Conservation (phyloP, 1,140 invertebrate genomes). For the Varroa destructor region DNA sequence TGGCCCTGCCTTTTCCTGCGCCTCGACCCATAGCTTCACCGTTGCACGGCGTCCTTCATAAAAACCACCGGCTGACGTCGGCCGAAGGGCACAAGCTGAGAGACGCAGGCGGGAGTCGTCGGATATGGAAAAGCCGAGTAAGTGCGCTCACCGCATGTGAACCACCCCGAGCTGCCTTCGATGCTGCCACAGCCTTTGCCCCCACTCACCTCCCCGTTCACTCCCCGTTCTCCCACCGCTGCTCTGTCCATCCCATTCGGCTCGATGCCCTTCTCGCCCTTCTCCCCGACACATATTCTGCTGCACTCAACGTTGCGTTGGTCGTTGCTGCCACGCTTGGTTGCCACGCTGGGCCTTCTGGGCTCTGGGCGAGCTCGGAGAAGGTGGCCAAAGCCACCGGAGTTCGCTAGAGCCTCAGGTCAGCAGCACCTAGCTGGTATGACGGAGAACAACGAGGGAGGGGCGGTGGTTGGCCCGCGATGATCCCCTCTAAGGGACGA, state of each 20-base stretch:
- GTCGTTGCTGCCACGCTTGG: conserved; percentile 12
- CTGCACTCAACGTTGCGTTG: neutral
- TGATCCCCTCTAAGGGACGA: neutral
- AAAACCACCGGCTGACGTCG: no score
- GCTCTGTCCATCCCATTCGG: neutral
- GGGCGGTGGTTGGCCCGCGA: no score
- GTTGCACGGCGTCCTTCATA: no score
- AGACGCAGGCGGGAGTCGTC: no score
- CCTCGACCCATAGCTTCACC: no score
- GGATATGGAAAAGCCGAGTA: no score
- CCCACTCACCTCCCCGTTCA: neutral
- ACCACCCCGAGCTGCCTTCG: neutral
- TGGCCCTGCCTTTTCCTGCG: no score
- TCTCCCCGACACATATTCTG: neutral
- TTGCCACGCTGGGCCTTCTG: conserved; percentile 2
- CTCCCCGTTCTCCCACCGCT: neutral
- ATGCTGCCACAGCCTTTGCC: neutral
- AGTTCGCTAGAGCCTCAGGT: no score
- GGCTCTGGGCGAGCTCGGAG: conserved; percentile 8
- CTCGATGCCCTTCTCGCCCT: neutral
- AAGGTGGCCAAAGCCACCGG: no score
- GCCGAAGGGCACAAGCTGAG: no score
- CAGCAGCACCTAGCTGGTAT: neutral
- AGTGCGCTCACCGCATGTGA: neutral
- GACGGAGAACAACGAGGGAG: neutral